phyloP scores from a whole-genome alignment of 30 jellyfish, hydroid and myxozoan genomes.

The Hydra vulgaris region DNA sequence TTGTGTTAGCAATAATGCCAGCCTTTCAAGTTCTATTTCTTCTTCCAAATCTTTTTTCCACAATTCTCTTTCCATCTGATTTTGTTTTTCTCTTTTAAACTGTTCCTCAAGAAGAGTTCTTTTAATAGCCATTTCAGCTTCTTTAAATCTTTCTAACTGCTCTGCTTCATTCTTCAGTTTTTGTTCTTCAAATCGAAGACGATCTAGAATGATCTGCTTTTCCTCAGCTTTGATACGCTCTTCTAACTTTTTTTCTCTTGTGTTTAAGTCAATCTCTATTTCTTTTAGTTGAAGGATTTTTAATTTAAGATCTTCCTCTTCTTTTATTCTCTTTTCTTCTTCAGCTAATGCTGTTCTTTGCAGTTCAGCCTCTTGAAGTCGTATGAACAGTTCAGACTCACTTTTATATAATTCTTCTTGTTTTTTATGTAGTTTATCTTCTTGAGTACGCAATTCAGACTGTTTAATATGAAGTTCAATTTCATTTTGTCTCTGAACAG shows the following conservation, averaged over 20 bases:
- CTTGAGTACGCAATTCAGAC: slow-evolving; percentile 6
- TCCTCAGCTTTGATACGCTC: slow-evolving; percentile 22
- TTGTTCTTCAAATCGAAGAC: slow-evolving; percentile 26
- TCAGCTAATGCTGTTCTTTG: slow-evolving; percentile 17
- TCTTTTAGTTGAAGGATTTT: slow-evolving; percentile 20
- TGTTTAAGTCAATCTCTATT: slow-evolving; percentile 14
- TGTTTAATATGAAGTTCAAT: slow-evolving; percentile 3
- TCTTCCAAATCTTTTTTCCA: not conserved
- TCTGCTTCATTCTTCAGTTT: slow-evolving; percentile 17
- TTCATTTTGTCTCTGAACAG: slow-evolving; percentile 23
- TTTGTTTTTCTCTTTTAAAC: not conserved
- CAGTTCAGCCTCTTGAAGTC: slow-evolving; percentile 35
- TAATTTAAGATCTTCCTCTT: slow-evolving; percentile 20
- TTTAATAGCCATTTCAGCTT: slow-evolving; percentile 25
- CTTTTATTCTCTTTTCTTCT: slow-evolving; percentile 24
- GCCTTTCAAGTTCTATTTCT: slow-evolving; percentile 4
- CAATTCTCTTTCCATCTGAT: not conserved
- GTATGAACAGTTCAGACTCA: slow-evolving; percentile 23
- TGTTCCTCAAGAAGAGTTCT: not conserved
- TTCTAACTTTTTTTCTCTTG: slow-evolving; percentile 14
- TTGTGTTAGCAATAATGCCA: not conserved
- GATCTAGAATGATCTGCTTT: slow-evolving; percentile 4
- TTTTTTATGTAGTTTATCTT: slow-evolving; percentile 7
- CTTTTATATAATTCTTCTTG: slow-evolving; percentile 27
- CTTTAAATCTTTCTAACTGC: slow-evolving; percentile 6